Base-by-base conservation (phyloP, 2,888 invertebrate species). In the Pegoplata infirma region DNA sequence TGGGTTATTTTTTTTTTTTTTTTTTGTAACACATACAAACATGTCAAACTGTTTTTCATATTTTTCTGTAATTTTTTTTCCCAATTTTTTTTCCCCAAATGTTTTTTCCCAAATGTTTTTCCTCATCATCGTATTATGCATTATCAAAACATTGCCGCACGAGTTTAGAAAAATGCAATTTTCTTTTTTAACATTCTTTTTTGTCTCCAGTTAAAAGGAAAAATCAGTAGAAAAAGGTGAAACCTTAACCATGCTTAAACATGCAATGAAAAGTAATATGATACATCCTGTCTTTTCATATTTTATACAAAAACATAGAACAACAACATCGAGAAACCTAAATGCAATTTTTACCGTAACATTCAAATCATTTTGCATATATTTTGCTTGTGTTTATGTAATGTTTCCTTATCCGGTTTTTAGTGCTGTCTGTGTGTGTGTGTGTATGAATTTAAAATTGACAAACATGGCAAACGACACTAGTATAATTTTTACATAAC, bases 201-300 rank as follows among this genome's bases (percentile, higher is more conserved):
- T 1, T n/a, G 14, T 40, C n/a, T 40, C 1, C 12, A 12, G 36
- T 25, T 25, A 40, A 32, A 28, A 55, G n/a, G 55, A 23, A 63
- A 63, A 61, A 64, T 55, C 40, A 56, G 8, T 23, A 53, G 12
- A 16, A n/a, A 25, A 25, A 46, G 16, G n/a, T 55, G 40, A 66
- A 78, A 74, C 74, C 74, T 74, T 74, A 74, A 64, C 51, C 76
- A 61, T 61, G 40, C 66, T 74, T 63, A 63, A 64, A 58, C 44
- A 67, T 74, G 67, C 68, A 66, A 75, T 75, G 74, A 71, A 75
- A 79, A 79, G 69, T 79, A 79, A 79, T 74, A 74, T 61, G 66
- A 79, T 71, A 79, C 66, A 69, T 78, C 77, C 68, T 73, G 63
- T 61, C 59, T 63, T 66, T 61, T 55, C 40, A 47, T 59, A 68